phyloP scores from a whole-genome alignment of 2,797 vertebrate genomes.

The Gadopsis marmoratus region DNA sequence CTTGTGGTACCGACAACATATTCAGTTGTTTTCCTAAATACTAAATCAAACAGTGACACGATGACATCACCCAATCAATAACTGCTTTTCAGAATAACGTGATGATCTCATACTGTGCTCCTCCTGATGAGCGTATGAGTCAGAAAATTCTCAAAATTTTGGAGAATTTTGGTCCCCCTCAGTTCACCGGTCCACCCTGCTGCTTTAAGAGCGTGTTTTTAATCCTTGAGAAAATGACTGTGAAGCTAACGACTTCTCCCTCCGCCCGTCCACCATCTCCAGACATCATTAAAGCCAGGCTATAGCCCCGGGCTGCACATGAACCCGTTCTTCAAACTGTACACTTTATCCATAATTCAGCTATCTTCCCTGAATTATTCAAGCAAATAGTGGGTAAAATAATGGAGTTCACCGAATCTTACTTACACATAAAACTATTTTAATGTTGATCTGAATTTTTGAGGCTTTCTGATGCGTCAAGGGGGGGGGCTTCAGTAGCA shows the following conservation, averaged over 20 bases:
- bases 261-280: conserved; percentile 93
- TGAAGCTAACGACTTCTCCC: conserved; percentile 97
- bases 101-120: neutral
- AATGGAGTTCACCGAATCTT: conserved; percentile 98
- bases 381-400: conserved; percentile 99
- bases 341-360: conserved; percentile 99
- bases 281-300: conserved; percentile 98
- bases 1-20: neutral
- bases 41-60: neutral
- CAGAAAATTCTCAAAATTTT: conserved; percentile 48
- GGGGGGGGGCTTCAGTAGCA: conserved; percentile 59
- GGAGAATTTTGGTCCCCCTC: conserved; percentile 19
- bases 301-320: conserved; percentile 95
- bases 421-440: conserved; percentile 94
- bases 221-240: conserved; percentile 96
- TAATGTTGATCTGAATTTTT: conserved; percentile 96
- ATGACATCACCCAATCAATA: neutral
- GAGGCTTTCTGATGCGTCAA: conserved; percentile 79
- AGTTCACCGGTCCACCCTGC: conserved; percentile 79
- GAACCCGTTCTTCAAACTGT: conserved; percentile 99
- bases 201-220: conserved; percentile 93
- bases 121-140: conserved; percentile 29
- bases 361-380: conserved; percentile 98
- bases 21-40: neutral
- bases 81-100: neutral